phyloP scores from a whole-genome alignment of 2,797 vertebrate genomes.

The Amphiprion clarkii region DNA sequence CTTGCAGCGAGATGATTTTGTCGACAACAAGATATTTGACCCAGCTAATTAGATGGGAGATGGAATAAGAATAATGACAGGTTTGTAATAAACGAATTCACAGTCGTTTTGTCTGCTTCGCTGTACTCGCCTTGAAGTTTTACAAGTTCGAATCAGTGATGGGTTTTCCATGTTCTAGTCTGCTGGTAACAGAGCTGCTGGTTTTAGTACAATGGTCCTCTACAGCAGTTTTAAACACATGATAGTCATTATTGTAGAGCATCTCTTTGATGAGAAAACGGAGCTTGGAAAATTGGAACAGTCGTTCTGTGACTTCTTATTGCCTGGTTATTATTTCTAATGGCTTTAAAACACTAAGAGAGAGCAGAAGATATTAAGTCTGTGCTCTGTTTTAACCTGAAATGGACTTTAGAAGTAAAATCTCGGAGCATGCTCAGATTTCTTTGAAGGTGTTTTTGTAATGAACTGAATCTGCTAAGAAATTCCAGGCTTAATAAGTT shows the following conservation, averaged over 20 bases:
- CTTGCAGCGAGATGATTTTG: slow-evolving; percentile 2
- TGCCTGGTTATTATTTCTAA: slow-evolving; percentile 56
- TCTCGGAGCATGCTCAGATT: slow-evolving; percentile 12
- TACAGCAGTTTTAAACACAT: slow-evolving; percentile 69
- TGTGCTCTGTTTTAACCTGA: slow-evolving; percentile 44
- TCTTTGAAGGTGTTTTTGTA: slow-evolving; percentile 5
- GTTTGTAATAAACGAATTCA: neutral
- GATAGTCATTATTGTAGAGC: slow-evolving; percentile 68
- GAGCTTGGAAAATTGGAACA: slow-evolving; percentile 60
- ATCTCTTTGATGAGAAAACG: slow-evolving; percentile 60
- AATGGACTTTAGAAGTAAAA: slow-evolving; percentile 17
- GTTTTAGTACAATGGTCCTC: slow-evolving; percentile 58
- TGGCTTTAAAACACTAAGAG: slow-evolving; percentile 42
- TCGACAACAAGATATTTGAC: neutral
- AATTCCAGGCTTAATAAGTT: slow-evolving; percentile 44
- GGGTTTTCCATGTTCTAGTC: slow-evolving; percentile 70
- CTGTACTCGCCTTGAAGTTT: slow-evolving; percentile 39
- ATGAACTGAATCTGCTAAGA: slow-evolving; percentile 11
- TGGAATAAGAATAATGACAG: neutral
- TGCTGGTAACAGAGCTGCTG: slow-evolving; percentile 53
- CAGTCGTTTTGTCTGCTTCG: neutral
- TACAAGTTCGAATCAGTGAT: slow-evolving; percentile 64
- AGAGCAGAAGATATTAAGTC: slow-evolving; percentile 43
- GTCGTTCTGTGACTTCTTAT: slow-evolving; percentile 40
- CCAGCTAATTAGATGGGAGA: neutral